A percentile compares a stretch with the other conserved stretches of the same genome.
phyloP scores from a whole-genome alignment of 53 echinoderm and acorn worm species.

The Temnopleurus reevesii region DNA sequence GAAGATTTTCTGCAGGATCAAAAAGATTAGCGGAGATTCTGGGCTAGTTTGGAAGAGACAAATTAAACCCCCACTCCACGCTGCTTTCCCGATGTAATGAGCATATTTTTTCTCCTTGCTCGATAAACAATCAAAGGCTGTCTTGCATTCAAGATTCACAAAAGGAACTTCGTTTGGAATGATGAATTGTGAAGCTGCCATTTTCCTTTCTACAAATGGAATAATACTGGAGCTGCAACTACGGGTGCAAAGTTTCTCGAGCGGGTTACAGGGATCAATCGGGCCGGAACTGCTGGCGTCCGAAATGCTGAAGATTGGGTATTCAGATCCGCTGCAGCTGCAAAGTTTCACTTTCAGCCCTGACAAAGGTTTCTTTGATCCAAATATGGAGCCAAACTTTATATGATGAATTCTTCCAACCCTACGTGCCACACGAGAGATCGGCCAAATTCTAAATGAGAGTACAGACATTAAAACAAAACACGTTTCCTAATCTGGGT shows the following conservation, averaged over 20 bases:
- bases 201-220: background rate
- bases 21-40: slow-evolving; percentile 85
- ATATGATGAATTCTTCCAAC: background rate
- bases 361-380: background rate
- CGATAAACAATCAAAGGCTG: slow-evolving; percentile 75
- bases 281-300: slow-evolving; percentile 19
- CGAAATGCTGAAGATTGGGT: background rate
- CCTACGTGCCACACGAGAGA: background rate
- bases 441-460: background rate
- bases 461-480: background rate
- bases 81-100: slow-evolving; percentile 80
- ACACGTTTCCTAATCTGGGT: no score
- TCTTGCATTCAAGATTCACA: slow-evolving; percentile 79
- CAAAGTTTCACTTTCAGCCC: background rate
- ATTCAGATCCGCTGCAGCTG: background rate
- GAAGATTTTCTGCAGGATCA: slow-evolving; percentile 77
- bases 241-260: background rate
- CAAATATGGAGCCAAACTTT: background rate
- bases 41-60: slow-evolving; percentile 90
- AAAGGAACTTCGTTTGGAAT: slow-evolving; percentile 88
- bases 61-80: slow-evolving; percentile 88
- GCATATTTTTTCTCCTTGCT: slow-evolving; percentile 88
- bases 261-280: background rate
- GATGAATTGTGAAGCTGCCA: slow-evolving; percentile 68
- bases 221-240: background rate